A percentile compares a stretch with the other conserved stretches of the same genome.
phyloP scores from a whole-genome alignment of 35 echinoderm and acorn worm genomes.

The Chiridota heheva region DNA sequence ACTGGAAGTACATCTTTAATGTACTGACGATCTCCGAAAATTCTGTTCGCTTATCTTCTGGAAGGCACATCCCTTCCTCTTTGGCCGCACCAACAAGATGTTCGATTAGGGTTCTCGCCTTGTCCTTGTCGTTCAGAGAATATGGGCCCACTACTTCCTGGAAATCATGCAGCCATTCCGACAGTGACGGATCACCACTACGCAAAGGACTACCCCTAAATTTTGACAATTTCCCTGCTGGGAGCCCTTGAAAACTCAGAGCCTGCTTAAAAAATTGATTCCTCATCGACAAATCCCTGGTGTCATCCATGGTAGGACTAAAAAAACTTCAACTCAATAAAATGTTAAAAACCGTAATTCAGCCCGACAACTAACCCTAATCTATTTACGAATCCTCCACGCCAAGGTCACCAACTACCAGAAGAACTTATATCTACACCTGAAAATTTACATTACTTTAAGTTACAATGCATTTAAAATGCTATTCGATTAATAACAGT shows the following conservation, averaged over 20 bases:
- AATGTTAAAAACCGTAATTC: too few species aligned
- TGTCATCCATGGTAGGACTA: too few species aligned
- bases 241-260: conserved; percentile 9
- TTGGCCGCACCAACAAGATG: conserved; percentile 33
- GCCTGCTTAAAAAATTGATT: conserved; percentile 14
- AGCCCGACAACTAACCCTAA: too few species aligned
- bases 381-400: too few species aligned
- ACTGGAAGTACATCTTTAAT: background rate
- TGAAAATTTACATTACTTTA: too few species aligned
- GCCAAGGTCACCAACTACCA: too few species aligned
- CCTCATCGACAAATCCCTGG: background rate
- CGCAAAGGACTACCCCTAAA: background rate
- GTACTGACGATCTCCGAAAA: background rate
- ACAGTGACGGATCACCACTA: background rate
- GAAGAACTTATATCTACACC: too few species aligned
- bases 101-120: background rate
- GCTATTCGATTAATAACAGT: too few species aligned
- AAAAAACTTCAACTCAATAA: too few species aligned
- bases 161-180: conserved; percentile 32
- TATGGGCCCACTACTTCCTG: conserved; percentile 4
- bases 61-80: conserved; percentile 24
- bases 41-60: background rate
- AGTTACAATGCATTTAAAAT: too few species aligned
- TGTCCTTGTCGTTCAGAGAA: background rate
- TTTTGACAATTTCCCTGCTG: background rate